Conservation (phyloP, 1,140 invertebrate genomes). For the Neuroterus valhalla region DNA sequence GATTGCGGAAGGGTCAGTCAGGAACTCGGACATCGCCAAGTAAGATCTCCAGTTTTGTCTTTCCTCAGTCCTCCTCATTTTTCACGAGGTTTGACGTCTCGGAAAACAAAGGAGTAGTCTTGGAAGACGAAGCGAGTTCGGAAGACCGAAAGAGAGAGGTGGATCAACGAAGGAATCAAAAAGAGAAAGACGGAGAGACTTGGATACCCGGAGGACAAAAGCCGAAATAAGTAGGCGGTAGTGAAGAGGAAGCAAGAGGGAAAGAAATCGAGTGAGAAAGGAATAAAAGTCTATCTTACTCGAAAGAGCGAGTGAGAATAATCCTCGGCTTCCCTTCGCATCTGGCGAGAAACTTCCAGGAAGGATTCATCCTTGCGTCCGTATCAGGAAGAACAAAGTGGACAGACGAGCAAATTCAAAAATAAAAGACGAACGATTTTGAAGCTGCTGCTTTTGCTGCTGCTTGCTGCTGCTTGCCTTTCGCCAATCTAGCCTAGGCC, state of each 20-base stretch:
- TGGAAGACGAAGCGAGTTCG: background rate
- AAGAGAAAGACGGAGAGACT: constrained; percentile 6
- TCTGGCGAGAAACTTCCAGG: constrained; percentile 29
- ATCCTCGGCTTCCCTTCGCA: constrained; percentile 21
- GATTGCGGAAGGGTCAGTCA: background rate
- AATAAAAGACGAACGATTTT: constrained; percentile 4
- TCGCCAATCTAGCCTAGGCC: background rate
- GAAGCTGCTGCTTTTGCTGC: too few relatives aligned
- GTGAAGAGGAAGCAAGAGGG: background rate
- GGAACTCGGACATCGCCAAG: constrained; percentile 19
- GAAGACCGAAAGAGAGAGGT: constrained; percentile 5
- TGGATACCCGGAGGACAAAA: constrained; percentile 29
- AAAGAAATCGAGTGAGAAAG: background rate
- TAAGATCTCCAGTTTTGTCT: background rate
- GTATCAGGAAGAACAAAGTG: constrained; percentile 21
- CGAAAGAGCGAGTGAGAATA: constrained; percentile 8
- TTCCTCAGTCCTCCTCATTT: constrained; percentile 20
- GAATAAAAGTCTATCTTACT: background rate
- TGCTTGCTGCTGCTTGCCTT: background rate
- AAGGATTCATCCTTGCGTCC: constrained; percentile 1
- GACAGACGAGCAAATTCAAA: background rate
- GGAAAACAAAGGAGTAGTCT: constrained; percentile 13
- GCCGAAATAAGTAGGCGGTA: constrained; percentile 24
- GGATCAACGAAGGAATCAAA: constrained; percentile 1
- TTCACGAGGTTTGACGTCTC: constrained; percentile 6